Evolutionary conservation across 2,797 vertebrate genomes (phyloP).

Genomic region (Xyrichtys novacula): DNA sequence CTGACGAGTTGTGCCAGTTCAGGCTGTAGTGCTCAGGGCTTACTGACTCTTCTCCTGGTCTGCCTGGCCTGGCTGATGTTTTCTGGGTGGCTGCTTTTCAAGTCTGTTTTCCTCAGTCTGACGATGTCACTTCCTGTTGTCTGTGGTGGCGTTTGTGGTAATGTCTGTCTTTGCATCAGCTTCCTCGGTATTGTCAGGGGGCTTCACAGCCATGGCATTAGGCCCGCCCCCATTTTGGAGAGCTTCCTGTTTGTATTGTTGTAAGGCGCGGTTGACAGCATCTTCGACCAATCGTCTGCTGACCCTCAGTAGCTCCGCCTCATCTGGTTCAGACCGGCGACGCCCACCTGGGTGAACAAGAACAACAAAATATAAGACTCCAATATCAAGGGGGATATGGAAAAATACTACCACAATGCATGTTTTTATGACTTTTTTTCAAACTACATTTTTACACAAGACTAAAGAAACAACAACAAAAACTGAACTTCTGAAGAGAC

Average conservation of each 20-base stretch:
- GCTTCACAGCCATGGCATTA: conserved; percentile 78
- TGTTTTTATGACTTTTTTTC: no score
- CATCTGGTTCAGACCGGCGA: conserved; percentile 89
- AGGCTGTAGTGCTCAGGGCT: conserved; percentile 46
- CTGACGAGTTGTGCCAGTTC: conserved; percentile 60
- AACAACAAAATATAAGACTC: conserved; percentile 59
- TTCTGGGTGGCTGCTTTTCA: conserved; percentile 39
- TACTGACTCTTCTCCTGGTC: conserved; percentile 32
- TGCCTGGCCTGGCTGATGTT: conserved; percentile 52
- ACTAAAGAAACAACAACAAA: no score
- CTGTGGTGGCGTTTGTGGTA: conserved; percentile 64
- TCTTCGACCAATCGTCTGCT: conserved; percentile 97
- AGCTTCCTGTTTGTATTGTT: conserved; percentile 97
- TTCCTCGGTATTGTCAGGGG: conserved; percentile 76
- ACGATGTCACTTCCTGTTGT: conserved; percentile 76
- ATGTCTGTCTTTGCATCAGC: conserved; percentile 70
- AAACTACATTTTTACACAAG: no score
- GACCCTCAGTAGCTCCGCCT: conserved; percentile 95
- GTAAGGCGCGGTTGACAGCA: conserved; percentile 93
- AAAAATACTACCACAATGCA: no score
- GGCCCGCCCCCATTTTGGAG: conserved; percentile 89
- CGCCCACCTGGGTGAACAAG: conserved; percentile 88
- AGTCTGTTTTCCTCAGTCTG: conserved; percentile 42
- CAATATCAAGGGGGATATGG: no score
- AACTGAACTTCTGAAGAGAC: no score